Base-by-base conservation (phyloP, 1,140 invertebrate species). In the Elymnias hypermnestra region DNA sequence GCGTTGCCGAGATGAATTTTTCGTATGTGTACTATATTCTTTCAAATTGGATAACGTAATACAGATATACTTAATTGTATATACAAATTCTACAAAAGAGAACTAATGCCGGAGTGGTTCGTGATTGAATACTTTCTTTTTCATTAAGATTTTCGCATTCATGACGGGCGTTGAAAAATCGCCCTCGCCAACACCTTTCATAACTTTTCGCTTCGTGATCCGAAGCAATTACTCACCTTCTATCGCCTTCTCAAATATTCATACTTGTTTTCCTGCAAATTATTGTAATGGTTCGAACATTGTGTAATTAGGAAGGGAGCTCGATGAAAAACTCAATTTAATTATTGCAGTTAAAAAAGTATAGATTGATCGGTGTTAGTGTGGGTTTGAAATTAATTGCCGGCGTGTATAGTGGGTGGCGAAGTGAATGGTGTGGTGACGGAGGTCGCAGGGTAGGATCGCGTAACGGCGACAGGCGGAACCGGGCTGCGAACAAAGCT, bases 161-260 rank as follows among this genome's bases (percentile, higher is more conserved):
- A 60, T 52, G 62, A 42, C 50, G 56, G 63, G 56, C 68, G 59
- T 64, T 81, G 73, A 83, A 75, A 78, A 79, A 83, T 83, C 66
- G 49, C 73, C 64, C 52, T 57, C 65, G 68, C 68, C 62, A 69
- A 69, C 69, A 81, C 74, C 77, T 83, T 83, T 85, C 78, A 84
- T 84, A 84, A 84, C 81, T 81, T 84, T 83, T 84, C 77, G 73
- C 78, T 84, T 84, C 81, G 81, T 84, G 81, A 82, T 82, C 72
- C 78, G 43, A 70, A 53, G 69, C 81, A 75, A 85, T 85, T 85
- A 84, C 64, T 84, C 81, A 83, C 59, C 61, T 79, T 79, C 75
- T 79, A 85, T 83, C 76, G 82, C 76, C 67, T 77, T 76, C 62
- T 85, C 76, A 85, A 85, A 83, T 82, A 83, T 85, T 85, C 81